Conservation (phyloP, 2,888 invertebrate genomes). For the Meta bourneti region DNA sequence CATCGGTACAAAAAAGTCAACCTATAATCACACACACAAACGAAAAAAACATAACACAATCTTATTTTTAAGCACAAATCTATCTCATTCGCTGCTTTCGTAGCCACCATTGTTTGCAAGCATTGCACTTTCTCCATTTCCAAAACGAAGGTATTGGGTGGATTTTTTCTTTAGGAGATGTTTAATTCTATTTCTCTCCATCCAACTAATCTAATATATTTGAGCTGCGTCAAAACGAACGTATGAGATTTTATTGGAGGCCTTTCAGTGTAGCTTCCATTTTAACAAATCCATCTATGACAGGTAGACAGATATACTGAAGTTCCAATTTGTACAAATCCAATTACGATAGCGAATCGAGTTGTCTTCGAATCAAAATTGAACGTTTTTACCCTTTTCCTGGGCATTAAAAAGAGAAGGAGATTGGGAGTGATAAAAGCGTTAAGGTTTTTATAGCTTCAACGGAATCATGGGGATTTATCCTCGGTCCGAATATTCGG, state of each 20-base stretch:
- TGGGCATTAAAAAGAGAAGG: slow-evolving; percentile 6
- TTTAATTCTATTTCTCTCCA: neutral
- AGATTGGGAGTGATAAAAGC: slow-evolving; percentile 8
- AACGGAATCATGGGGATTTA: neutral
- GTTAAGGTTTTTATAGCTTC: neutral
- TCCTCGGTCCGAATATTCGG: neutral
- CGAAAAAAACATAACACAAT: no score
- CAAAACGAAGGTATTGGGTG: no score
- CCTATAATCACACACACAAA: no score
- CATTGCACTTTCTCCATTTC: no score
- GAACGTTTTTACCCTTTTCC: slow-evolving; percentile 38
- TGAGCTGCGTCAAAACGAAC: neutral
- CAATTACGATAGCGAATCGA: slow-evolving; percentile 46
- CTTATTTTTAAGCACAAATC: no score
- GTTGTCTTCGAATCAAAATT: slow-evolving; percentile 53
- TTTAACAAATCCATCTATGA: slow-evolving; percentile 30
- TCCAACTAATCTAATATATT: slow-evolving; percentile 39
- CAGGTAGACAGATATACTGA: slow-evolving; percentile 54
- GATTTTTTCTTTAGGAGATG: neutral
- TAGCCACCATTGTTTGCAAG: no score
- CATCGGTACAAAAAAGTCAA: no score
- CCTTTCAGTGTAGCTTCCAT: neutral
- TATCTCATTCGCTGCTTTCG: no score
- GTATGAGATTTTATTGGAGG: neutral
- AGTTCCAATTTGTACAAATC: slow-evolving; percentile 52